A percentile compares a stretch with the other conserved stretches of the same genome.
These are phyloP conservation scores for Lymantria monacha DNA, from an alignment of 2,888 invertebrate genomes.

Conservation along the genomic window DNA sequence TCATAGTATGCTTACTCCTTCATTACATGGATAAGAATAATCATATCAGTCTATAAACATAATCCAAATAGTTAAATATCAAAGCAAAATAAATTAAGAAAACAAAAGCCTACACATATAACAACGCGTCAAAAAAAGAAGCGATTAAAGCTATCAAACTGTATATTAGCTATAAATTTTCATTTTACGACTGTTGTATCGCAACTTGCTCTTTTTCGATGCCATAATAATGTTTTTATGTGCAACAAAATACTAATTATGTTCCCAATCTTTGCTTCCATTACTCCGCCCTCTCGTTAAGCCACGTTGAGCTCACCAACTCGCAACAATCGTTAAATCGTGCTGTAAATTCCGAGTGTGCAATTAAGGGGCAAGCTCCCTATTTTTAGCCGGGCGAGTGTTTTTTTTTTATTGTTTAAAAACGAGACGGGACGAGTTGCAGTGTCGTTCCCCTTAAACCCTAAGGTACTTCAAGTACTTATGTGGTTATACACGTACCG, in stretches of 20 bases:
- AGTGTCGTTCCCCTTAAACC: constrained; percentile 49
- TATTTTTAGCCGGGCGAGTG: constrained; percentile 68
- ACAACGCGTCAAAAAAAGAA: neutral
- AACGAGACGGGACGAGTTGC: constrained; percentile 47
- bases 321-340: constrained; percentile 57
- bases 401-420: constrained; percentile 51
- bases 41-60: too few relatives aligned
- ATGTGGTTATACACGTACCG: constrained; percentile 21
- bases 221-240: constrained; percentile 32
- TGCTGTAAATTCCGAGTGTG: constrained; percentile 71
- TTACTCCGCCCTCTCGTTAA: constrained; percentile 45
- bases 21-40: too few relatives aligned
- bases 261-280: constrained; percentile 44
- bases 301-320: constrained; percentile 26
- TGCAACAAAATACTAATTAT: constrained; percentile 47
- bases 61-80: neutral
- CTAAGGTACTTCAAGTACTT: constrained; percentile 36
- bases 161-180: constrained; percentile 21
- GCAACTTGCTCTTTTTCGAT: constrained; percentile 23
- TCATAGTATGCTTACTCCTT: too few relatives aligned
- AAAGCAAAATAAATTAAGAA: neutral
- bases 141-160: constrained; percentile 10
- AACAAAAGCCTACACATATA: neutral
- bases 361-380: constrained; percentile 66
- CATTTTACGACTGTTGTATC: constrained; percentile 21